These are phyloP conservation scores for Oostethus manadensis DNA, from an alignment of 2,113 vertebrate species.

Conservation along the genomic window DNA sequence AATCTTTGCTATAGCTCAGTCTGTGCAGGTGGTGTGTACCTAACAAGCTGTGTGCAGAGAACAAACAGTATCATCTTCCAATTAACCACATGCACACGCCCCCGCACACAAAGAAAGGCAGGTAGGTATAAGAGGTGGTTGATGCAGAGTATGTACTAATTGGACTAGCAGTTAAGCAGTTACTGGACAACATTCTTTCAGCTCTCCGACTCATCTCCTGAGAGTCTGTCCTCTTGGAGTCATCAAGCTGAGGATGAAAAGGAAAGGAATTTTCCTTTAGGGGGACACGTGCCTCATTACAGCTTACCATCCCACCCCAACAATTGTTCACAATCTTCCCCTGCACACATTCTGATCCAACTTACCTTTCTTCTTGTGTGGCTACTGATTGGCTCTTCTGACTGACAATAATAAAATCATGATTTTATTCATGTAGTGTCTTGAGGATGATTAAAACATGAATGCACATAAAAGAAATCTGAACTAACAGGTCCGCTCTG, in stretches of 20 bases:
- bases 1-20: too few species aligned
- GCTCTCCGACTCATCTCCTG: constrained; percentile 75
- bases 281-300: constrained; percentile 72
- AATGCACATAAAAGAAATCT: constrained; percentile 53
- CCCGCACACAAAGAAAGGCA: background rate
- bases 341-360: constrained; percentile 57
- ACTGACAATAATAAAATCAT: constrained; percentile 65
- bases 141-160: constrained; percentile 68
- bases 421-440: too few species aligned
- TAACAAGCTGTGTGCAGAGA: background rate
- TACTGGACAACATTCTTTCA: constrained; percentile 79
- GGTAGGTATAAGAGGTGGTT: constrained; percentile 29
- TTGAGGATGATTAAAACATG: constrained; percentile 68
- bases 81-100: constrained; percentile 26
- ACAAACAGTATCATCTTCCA: constrained; percentile 33
- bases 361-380: constrained; percentile 72
- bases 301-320: constrained; percentile 51
- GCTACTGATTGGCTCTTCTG: constrained; percentile 75
- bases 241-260: constrained; percentile 37
- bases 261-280: constrained; percentile 62
- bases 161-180: constrained; percentile 75
- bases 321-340: constrained; percentile 48
- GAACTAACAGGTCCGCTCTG: constrained; percentile 45
- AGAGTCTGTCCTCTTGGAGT: constrained; percentile 65
- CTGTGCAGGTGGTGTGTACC: too few species aligned